Conservation (phyloP, 1,140 invertebrate species). For the Drosophila ohnishii region DNA sequence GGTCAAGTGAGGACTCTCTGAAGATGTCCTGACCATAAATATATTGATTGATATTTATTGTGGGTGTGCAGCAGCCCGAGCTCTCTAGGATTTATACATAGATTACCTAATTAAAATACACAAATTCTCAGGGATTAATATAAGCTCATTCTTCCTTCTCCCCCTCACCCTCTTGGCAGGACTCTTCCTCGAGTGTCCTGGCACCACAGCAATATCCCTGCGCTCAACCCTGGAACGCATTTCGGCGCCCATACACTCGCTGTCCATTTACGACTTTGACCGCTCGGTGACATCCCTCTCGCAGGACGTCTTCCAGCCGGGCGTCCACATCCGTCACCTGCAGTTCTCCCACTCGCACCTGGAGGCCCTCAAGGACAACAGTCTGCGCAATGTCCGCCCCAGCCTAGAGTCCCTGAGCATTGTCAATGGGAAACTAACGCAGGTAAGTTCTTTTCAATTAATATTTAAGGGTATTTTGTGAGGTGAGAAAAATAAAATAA, state of each 20-base stretch:
- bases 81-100: neutral
- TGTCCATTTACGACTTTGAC: constrained; percentile 94
- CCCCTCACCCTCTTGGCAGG: constrained; percentile 81
- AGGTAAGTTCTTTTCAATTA: constrained; percentile 59
- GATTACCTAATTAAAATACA: constrained; percentile 45
- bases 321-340: constrained; percentile 89
- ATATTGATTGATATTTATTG: constrained; percentile 21
- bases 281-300: constrained; percentile 88
- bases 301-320: constrained; percentile 88
- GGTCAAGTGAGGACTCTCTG: neutral
- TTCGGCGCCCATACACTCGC: constrained; percentile 89
- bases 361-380: constrained; percentile 89
- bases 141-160: neutral
- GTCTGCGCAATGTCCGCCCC: constrained; percentile 88
- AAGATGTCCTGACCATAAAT: neutral
- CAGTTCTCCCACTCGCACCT: constrained; percentile 93
- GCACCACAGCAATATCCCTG: constrained; percentile 83
- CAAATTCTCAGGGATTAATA: constrained; percentile 21
- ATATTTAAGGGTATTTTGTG: too few relatives aligned
- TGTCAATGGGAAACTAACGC: constrained; percentile 90
- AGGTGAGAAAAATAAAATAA: neutral
- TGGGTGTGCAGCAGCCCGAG: neutral
- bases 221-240: constrained; percentile 84
- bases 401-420: constrained; percentile 92
- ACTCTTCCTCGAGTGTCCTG: constrained; percentile 94